Percentiles rank a stretch among this genome's conserved stretches.
Conservation (phyloP, 2,888 invertebrate genomes). For the Ptychoptera contaminata region DNA sequence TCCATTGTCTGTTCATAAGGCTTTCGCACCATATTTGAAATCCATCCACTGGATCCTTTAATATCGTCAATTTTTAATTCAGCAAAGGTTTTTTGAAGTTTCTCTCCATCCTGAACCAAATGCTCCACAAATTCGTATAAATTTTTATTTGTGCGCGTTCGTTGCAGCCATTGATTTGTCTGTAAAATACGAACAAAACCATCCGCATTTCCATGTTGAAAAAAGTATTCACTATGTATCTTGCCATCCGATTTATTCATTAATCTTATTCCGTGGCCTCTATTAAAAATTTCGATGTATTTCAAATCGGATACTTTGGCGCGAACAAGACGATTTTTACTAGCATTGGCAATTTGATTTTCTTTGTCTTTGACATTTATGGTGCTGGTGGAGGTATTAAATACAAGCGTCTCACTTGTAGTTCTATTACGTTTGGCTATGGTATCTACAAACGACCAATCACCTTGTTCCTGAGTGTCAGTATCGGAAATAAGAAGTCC, state of each 20-base stretch:
- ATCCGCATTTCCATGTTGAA: slow-evolving; percentile 76
- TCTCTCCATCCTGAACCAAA: slow-evolving; percentile 40
- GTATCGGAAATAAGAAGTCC: slow-evolving; percentile 51
- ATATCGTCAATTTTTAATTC: slow-evolving; percentile 55
- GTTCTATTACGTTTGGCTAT: slow-evolving; percentile 30
- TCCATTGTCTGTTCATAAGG: slow-evolving; percentile 13
- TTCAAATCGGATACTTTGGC: slow-evolving; percentile 46
- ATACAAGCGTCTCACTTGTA: slow-evolving; percentile 25
- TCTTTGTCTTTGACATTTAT: slow-evolving; percentile 14
- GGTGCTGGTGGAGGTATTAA: slow-evolving; percentile 31
- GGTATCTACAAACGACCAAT: slow-evolving; percentile 69
- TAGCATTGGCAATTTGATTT: not conserved
- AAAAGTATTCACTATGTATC: slow-evolving; percentile 53
- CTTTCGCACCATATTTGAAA: slow-evolving; percentile 20
- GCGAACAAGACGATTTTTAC: slow-evolving; percentile 35
- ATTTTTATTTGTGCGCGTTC: slow-evolving; percentile 46
- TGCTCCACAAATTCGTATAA: slow-evolving; percentile 51
- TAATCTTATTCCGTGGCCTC: slow-evolving; percentile 42
- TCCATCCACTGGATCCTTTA: slow-evolving; percentile 25
- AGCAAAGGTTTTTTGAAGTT: slow-evolving; percentile 70
- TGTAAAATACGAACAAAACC: slow-evolving; percentile 31
- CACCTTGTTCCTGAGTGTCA: slow-evolving; percentile 61
- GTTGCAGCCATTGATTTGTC: slow-evolving; percentile 22
- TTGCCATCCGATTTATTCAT: slow-evolving; percentile 45
- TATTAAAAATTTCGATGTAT: slow-evolving; percentile 42